Percentiles rank a stretch among this genome's conserved stretches.
These are phyloP conservation scores for Bradynema listronoti DNA, from an alignment of 1,140 invertebrate genomes.

Conservation along the genomic window DNA sequence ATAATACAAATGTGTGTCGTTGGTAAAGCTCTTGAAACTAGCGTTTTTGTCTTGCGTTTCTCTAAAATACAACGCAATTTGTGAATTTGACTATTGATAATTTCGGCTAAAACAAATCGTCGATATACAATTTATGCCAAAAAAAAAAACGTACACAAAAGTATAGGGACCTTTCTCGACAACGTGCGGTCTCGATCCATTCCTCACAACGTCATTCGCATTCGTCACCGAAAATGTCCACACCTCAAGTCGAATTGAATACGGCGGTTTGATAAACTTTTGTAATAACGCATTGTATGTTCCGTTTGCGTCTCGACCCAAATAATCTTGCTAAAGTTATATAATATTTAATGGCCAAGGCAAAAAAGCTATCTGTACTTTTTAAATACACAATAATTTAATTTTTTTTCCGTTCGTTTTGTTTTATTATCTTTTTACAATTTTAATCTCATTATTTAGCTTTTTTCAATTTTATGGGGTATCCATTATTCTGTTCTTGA, in stretches of 20 bases:
- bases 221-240: conserved; percentile 47
- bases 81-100: conserved; percentile 8
- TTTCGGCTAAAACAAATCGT: conserved; percentile 4
- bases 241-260: conserved; percentile 35
- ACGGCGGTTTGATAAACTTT: conserved; percentile 24
- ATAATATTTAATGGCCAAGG: not conserved
- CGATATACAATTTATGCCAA: conserved; percentile 7
- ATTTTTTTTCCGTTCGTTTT: too few relatives aligned
- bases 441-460: too few relatives aligned
- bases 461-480: too few relatives aligned
- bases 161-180: conserved; percentile 50
- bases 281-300: conserved; percentile 33
- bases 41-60: not conserved
- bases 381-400: too few relatives aligned
- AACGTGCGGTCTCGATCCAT: conserved; percentile 41
- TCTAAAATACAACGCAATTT: conserved; percentile 6
- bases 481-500: too few relatives aligned
- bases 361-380: not conserved
- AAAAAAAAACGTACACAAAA: conserved; percentile 34
- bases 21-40: conserved; percentile 6
- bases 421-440: too few relatives aligned
- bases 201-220: conserved; percentile 34
- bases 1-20: conserved; percentile 48
- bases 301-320: conserved; percentile 27
- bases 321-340: conserved; percentile 25